A percentile compares a stretch with the other conserved stretches of the same genome.
phyloP scores from a whole-genome alignment of 2,888 invertebrate genomes.

The Amaurobius ferox region DNA sequence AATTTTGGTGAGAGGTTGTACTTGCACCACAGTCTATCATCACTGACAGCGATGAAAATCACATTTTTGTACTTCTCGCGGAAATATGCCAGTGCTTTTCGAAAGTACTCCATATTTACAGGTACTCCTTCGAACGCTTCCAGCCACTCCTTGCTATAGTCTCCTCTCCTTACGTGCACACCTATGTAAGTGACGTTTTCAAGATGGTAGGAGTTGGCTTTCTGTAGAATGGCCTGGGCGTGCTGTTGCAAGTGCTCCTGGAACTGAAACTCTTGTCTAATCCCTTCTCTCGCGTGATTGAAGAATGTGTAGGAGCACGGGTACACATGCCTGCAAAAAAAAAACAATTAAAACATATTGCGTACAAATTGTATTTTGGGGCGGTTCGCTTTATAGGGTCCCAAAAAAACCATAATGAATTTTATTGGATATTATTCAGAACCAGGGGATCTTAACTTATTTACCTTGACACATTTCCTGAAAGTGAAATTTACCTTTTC shows the following conservation, averaged over 20 bases:
- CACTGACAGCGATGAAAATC: constrained; percentile 53
- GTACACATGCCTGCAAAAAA: no score
- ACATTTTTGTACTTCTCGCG: constrained; percentile 33
- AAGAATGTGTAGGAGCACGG: no score
- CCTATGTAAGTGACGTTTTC: constrained; percentile 30
- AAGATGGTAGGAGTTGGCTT: constrained; percentile 15
- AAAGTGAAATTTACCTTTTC: no score
- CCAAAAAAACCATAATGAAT: no score
- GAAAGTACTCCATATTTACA: constrained; percentile 52
- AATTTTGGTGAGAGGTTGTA: constrained; percentile 13
- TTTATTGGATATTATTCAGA: no score
- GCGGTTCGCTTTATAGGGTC: no score
- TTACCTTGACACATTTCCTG: no score
- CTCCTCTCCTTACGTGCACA: constrained; percentile 40
- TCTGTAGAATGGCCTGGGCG: constrained; percentile 4
- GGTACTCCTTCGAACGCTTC: constrained; percentile 18
- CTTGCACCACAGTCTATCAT: constrained; percentile 56
- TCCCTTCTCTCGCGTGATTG: constrained; percentile 26
- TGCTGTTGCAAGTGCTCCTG: background rate
- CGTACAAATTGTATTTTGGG: no score
- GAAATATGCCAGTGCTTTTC: constrained; percentile 46
- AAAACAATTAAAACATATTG: no score
- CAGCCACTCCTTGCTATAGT: constrained; percentile 44
- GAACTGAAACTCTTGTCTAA: constrained; percentile 34
- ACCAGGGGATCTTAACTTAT: no score